Conservation (phyloP, 2,888 invertebrate genomes). For the Arctia plantaginis region DNA sequence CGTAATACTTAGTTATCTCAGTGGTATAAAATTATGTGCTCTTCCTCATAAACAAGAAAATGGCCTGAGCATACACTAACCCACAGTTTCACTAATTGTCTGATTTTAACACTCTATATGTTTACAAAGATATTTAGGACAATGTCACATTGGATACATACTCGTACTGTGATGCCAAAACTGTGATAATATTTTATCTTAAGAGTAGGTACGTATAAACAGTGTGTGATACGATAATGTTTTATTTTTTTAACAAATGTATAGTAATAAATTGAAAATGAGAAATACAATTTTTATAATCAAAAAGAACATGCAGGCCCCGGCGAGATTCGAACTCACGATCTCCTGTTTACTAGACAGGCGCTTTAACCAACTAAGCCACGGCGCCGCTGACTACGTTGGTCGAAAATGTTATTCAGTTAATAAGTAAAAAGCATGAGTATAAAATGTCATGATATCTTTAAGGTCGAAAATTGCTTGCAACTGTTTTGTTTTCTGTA, state of each 20-base stretch:
- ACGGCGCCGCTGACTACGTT: constrained; percentile 67
- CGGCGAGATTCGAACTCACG: constrained; percentile 84
- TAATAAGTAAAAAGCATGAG: no score
- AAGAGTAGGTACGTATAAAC: not conserved
- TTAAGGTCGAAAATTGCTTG: no score
- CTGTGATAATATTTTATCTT: constrained; percentile 11
- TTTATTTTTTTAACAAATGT: not conserved
- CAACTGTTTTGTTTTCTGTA: no score
- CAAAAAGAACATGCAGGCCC: constrained; percentile 64
- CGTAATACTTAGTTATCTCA: not conserved
- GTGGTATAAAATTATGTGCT: not conserved
- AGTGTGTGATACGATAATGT: not conserved
- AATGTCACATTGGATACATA: constrained; percentile 1
- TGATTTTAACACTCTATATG: not conserved
- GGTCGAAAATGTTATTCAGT: not conserved
- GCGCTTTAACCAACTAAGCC: constrained; percentile 85
- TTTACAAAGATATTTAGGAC: constrained; percentile 4
- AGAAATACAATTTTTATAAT: not conserved
- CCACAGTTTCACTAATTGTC: not conserved
- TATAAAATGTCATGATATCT: no score
- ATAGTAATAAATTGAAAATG: constrained; percentile 4
- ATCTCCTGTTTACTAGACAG: constrained; percentile 86
- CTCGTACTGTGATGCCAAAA: constrained; percentile 23
- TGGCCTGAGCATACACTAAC: not conserved
- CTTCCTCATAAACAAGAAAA: not conserved